A percentile compares a stretch with the other conserved stretches of the same genome.
phyloP scores from a whole-genome alignment of 1,140 invertebrate genomes.

The Mylabris phalerata region DNA sequence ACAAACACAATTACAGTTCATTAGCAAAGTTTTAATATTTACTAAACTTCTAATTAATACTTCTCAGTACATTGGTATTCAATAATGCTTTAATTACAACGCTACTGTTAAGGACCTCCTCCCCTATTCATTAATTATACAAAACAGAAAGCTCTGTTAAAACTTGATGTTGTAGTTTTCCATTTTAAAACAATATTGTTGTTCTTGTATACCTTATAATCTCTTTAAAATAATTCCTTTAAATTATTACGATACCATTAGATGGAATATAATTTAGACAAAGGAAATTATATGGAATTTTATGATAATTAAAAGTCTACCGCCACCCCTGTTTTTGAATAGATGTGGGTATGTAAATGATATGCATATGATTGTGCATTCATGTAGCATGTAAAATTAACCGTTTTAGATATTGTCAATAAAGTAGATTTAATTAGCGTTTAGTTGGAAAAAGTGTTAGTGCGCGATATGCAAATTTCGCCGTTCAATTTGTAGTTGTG shows the following conservation, averaged over 20 bases:
- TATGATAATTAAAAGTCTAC: too few species aligned
- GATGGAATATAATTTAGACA: too few species aligned
- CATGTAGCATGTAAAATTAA: constrained; percentile 19
- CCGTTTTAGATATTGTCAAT: constrained; percentile 23
- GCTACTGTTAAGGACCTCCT: constrained; percentile 6
- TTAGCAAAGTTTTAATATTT: constrained; percentile 41
- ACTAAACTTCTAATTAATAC: constrained; percentile 41
- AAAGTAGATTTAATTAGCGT: constrained; percentile 20
- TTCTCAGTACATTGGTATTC: constrained; percentile 32
- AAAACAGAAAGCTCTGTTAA: constrained; percentile 4
- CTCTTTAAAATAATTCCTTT: too few species aligned
- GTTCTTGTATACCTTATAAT: too few species aligned
- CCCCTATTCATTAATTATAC: constrained; percentile 12
- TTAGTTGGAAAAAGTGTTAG: constrained; percentile 16
- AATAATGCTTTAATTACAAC: constrained; percentile 26
- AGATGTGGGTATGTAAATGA: neutral
- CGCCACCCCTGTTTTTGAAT: too few species aligned
- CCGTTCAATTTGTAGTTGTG: constrained; percentile 12
- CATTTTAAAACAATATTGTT: neutral
- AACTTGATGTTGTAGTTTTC: constrained; percentile 10
- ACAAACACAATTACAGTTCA: constrained; percentile 41
- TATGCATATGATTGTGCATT: constrained; percentile 13
- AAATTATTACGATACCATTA: too few species aligned
- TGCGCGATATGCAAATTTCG: constrained; percentile 17
- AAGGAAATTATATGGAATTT: too few species aligned